A percentile compares a stretch with the other conserved stretches of the same genome.
Conservation (phyloP, 1,140 invertebrate species). For the Eueides isabella region DNA sequence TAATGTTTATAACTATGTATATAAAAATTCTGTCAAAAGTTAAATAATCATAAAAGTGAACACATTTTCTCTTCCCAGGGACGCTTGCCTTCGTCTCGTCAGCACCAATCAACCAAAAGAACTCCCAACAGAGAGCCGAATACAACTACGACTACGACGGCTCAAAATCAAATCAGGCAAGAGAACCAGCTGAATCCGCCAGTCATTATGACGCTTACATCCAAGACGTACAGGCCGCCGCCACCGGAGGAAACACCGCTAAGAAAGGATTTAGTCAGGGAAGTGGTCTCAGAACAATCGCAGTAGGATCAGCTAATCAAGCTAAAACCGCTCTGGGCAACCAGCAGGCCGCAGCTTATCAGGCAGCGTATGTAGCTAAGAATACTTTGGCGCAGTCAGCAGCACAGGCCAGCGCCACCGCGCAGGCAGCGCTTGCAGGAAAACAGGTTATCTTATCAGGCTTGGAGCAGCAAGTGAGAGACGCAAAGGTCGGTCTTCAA, state of each 20-base stretch:
- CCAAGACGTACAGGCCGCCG: conserved; percentile 68
- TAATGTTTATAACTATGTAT: too few species aligned
- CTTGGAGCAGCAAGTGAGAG: conserved; percentile 86
- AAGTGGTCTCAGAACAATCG: conserved; percentile 77
- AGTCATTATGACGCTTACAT: conserved; percentile 77
- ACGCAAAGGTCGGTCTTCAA: conserved; percentile 84
- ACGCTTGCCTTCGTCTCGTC: conserved; percentile 48
- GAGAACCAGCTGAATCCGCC: conserved; percentile 63
- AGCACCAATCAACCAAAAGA: conserved; percentile 56
- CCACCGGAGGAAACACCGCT: conserved; percentile 41
- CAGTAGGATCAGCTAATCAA: conserved; percentile 87
- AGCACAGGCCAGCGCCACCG: conserved; percentile 86
- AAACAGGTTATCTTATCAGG: conserved; percentile 86
- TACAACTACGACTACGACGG: conserved; percentile 73
- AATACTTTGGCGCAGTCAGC: conserved; percentile 87
- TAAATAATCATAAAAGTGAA: too few species aligned
- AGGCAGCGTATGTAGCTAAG: conserved; percentile 88
- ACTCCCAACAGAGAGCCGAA: conserved; percentile 52
- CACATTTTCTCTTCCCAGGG: conserved; percentile 48
- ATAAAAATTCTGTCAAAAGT: too few species aligned
- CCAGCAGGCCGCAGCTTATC: conserved; percentile 85
- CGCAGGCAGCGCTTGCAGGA: conserved; percentile 86
- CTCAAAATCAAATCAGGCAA: conserved; percentile 45
- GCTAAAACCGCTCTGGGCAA: conserved; percentile 86
- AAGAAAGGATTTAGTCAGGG: conserved; percentile 77